Evolutionary conservation across 2,888 invertebrate genomes (phyloP), one percentile per base, ranked within the genome.

Genomic region (Allacma fusca): DNA sequence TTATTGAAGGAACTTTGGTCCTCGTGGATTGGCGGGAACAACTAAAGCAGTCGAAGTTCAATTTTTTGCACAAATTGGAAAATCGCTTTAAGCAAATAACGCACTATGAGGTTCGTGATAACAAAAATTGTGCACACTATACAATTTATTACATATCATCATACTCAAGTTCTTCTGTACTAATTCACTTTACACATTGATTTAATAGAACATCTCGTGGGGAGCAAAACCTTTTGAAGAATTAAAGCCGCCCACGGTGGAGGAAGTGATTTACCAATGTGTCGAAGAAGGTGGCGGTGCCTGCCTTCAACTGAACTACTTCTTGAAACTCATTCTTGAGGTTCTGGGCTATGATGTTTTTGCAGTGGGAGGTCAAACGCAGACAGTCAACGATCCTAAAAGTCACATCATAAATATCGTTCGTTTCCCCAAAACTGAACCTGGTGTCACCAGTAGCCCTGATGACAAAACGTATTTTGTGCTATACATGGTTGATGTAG

Each of bases 401-500:
- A 67, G 29, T 21, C 67, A 67, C n/a, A n/a, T 16, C 9, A 29
- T 67, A 1, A 67, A 19, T 9, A 67, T 67, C 19, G 67, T 34
- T 1, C 28, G 67, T 19, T 67, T 67, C 7, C 67, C 67, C 16
- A 29, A 21, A 28, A 19, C n/a, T 4, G 29, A 28, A 5, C 26
- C n/a, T 29, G 67, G 26, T 19, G 23, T 19, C 23, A n/a, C n/a
- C 1, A 29, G 29, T 29, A 4, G 12, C 9, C 13, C 34, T 16
- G 16, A 19, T 13, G 16, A 4, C 9, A 4, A 26, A 28, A 29
- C 5, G 2, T 5, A 34, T 7, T 29, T 19, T 5, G 13, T n/a
- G 23, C 29, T 67, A 19, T 67, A 67, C 67, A 19, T 67, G 29
- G 26, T 67, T 1, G 67, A 67, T 16, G 67, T 67, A 29, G 67